Conservation (phyloP, 1,140 invertebrate genomes). For the Acromyrmex charruanus region DNA sequence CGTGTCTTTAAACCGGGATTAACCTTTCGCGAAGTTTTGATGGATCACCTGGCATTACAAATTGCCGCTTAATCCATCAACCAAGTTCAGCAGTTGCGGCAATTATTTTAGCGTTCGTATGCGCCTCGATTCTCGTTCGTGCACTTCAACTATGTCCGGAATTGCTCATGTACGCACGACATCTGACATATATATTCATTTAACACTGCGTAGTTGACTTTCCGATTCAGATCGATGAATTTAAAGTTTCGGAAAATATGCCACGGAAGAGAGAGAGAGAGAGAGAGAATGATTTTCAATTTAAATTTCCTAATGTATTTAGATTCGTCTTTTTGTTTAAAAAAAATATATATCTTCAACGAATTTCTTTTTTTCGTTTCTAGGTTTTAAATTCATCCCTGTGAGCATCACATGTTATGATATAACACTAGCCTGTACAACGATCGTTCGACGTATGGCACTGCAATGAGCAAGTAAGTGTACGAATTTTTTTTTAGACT, state of each 20-base stretch:
- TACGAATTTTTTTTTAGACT: not conserved
- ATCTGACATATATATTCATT: not conserved
- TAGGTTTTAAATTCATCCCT: constrained; percentile 19
- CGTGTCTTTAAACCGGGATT: constrained; percentile 56
- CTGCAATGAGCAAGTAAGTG: constrained; percentile 52
- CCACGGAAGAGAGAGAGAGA: too few relatives aligned
- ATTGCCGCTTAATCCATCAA: constrained; percentile 64
- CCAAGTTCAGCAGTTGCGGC: constrained; percentile 55
- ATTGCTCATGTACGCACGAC: constrained; percentile 29
- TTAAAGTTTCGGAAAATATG: not conserved
- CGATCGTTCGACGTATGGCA: constrained; percentile 33
- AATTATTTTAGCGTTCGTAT: constrained; percentile 49
- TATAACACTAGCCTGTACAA: constrained; percentile 14
- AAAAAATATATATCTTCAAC: not conserved
- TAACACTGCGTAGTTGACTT: not conserved
- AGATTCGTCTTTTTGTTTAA: not conserved
- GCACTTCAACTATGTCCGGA: not conserved
- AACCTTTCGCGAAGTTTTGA: constrained; percentile 63
- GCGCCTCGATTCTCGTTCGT: not conserved
- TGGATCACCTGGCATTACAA: constrained; percentile 62
- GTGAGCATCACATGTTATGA: constrained; percentile 1
- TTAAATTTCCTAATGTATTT: not conserved
- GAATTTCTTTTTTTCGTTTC: not conserved
- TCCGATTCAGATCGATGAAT: not conserved
- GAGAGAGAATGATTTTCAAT: not conserved